Percentiles rank a stretch among this genome's conserved stretches.
Conservation (phyloP, 2,888 invertebrate genomes). For the Byasa hedistus region DNA sequence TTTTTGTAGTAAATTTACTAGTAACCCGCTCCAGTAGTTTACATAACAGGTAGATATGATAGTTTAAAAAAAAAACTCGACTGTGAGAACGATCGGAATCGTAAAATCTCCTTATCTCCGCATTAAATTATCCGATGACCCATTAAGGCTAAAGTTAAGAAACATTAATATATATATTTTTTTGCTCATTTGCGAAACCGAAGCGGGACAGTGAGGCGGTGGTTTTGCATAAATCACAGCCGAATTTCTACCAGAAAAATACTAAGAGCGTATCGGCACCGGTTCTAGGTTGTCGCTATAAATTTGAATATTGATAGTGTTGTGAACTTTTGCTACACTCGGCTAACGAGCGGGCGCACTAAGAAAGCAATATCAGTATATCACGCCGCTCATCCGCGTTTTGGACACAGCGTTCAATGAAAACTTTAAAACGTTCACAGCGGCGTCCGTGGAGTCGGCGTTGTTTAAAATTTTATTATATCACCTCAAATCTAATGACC, state of each 20-base stretch:
- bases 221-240: slow-evolving; percentile 43
- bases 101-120: slow-evolving; percentile 21
- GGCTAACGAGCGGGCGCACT: slow-evolving; percentile 65
- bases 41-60: slow-evolving; percentile 10
- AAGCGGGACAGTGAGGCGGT: slow-evolving; percentile 36
- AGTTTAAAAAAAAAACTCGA: too few species aligned
- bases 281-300: slow-evolving; percentile 57
- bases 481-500: too few species aligned
- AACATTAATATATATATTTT: slow-evolving; percentile 33
- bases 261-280: slow-evolving; percentile 42
- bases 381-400: slow-evolving; percentile 67
- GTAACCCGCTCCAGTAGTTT: neutral
- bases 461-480: too few species aligned
- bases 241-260: slow-evolving; percentile 35
- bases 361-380: slow-evolving; percentile 74
- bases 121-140: slow-evolving; percentile 35
- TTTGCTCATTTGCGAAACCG: slow-evolving; percentile 27
- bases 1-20: too few species aligned
- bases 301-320: slow-evolving; percentile 67
- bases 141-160: slow-evolving; percentile 43
- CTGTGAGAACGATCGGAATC: slow-evolving; percentile 9
- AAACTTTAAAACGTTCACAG: slow-evolving; percentile 55
- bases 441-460: slow-evolving; percentile 54
- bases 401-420: slow-evolving; percentile 60
- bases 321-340: slow-evolving; percentile 57